These are phyloP conservation scores for Pelosia muscerda DNA, from an alignment of 2,888 invertebrate species.

Conservation along the genomic window DNA sequence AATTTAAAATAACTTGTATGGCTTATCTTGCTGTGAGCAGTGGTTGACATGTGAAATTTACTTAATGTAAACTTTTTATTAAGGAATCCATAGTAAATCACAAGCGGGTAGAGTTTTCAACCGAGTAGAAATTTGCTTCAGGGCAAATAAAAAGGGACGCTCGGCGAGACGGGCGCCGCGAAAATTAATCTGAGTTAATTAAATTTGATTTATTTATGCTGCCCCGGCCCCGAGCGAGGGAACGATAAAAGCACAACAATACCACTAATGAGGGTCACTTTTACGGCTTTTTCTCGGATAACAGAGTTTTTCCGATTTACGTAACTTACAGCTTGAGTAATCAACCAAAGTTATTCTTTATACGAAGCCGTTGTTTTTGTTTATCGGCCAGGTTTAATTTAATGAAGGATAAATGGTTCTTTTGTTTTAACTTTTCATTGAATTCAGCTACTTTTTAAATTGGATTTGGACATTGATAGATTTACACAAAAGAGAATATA, in stretches of 20 bases:
- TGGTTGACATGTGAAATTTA: slow-evolving; percentile 74
- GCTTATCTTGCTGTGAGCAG: slow-evolving; percentile 64
- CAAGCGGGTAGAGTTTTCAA: slow-evolving; percentile 67
- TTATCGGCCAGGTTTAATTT: slow-evolving; percentile 41
- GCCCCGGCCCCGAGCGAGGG: slow-evolving; percentile 66
- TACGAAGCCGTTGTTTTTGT: slow-evolving; percentile 52
- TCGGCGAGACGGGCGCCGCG: slow-evolving; percentile 70
- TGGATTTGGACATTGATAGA: not conserved
- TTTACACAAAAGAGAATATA: not conserved
- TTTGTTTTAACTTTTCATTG: slow-evolving; percentile 26
- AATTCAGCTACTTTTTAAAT: not conserved
- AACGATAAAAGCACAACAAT: slow-evolving; percentile 84
- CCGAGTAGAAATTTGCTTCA: slow-evolving; percentile 71
- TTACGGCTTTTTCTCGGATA: slow-evolving; percentile 79
- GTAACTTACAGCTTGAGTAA: slow-evolving; percentile 68
- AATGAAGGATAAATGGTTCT: slow-evolving; percentile 29
- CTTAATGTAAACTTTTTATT: slow-evolving; percentile 84
- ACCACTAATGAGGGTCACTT: slow-evolving; percentile 83
- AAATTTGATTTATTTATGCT: slow-evolving; percentile 86
- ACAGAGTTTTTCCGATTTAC: slow-evolving; percentile 79
- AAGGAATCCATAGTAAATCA: slow-evolving; percentile 80
- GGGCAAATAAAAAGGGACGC: slow-evolving; percentile 82
- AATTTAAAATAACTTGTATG: slow-evolving; percentile 71
- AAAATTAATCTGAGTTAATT: slow-evolving; percentile 87
- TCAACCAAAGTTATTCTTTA: slow-evolving; percentile 64